phyloP scores from a whole-genome alignment of 2,113 vertebrate genomes.

The Forbesichthys papilliferus region DNA sequence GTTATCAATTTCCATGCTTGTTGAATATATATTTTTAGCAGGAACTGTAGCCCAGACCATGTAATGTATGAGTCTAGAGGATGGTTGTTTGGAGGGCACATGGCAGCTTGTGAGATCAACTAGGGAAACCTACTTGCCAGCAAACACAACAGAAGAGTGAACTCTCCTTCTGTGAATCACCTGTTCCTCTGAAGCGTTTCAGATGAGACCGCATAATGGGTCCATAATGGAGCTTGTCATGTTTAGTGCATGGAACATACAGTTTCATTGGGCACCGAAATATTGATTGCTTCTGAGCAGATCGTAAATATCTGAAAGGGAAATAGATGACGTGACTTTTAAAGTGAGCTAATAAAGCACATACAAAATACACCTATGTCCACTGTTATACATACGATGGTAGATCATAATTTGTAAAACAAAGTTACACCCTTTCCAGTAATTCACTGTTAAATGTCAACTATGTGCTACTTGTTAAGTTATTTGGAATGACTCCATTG shows the following conservation, averaged over 20 bases:
- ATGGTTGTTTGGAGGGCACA: conserved; percentile 33
- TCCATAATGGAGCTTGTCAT: neutral
- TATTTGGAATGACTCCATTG: no score
- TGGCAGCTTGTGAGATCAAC: conserved; percentile 55
- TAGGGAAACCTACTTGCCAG: conserved; percentile 38
- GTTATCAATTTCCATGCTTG: conserved; percentile 52
- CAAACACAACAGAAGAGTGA: conserved; percentile 19
- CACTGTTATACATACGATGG: no score
- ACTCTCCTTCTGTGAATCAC: conserved; percentile 27
- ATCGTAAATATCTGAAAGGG: no score
- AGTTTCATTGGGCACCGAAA: neutral
- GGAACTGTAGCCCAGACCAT: neutral
- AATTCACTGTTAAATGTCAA: no score
- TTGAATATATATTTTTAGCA: conserved; percentile 19
- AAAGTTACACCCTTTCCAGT: no score
- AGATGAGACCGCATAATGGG: conserved; percentile 8
- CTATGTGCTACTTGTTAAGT: no score
- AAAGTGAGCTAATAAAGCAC: no score
- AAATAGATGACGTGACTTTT: no score
- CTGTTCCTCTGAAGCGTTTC: conserved; percentile 7
- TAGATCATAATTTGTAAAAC: no score
- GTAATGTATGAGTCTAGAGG: conserved; percentile 9
- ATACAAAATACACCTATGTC: no score
- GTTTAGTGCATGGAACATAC: neutral
- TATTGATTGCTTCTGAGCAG: neutral